Conservation (phyloP, 1,140 invertebrate species). For the Ooceraea biroi region DNA sequence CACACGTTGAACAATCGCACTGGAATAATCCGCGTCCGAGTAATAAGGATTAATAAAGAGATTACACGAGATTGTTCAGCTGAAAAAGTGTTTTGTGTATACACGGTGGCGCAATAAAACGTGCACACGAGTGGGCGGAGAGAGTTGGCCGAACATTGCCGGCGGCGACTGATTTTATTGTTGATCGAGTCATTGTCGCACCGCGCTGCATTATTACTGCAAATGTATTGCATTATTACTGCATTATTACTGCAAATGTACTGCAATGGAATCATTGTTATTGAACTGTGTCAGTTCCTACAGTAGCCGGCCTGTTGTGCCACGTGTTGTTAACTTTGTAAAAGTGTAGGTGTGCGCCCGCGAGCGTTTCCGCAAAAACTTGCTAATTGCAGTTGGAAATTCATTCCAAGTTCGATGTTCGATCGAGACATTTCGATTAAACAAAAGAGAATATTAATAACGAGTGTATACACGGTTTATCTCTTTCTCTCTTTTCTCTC, state of each 20-base stretch:
- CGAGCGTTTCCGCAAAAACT: not conserved
- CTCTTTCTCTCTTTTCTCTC: too few species aligned
- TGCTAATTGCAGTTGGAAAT: constrained; percentile 18
- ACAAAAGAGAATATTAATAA: not conserved
- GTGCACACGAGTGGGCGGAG: not conserved
- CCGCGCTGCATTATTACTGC: constrained; percentile 3
- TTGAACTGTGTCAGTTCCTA: not conserved
- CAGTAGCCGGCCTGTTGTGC: not conserved
- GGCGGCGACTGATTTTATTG: constrained; percentile 15
- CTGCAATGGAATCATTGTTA: too few species aligned
- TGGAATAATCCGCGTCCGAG: too few species aligned
- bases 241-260: too few species aligned
- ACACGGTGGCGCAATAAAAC: not conserved
- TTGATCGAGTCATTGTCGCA: constrained; percentile 25
- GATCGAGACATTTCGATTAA: not conserved
- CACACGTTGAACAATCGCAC: not conserved
- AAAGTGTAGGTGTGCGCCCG: not conserved
- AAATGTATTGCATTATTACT: too few species aligned
- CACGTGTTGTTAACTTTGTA: not conserved
- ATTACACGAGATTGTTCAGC: not conserved
- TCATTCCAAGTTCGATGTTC: constrained; percentile 4
- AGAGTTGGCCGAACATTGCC: constrained; percentile 1
- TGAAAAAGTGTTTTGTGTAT: constrained; percentile 11
- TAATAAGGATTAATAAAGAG: constrained; percentile 3
- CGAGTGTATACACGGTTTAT: not conserved